Conservation (phyloP, 2,113 vertebrate species). For the Pardalotus punctatus region DNA sequence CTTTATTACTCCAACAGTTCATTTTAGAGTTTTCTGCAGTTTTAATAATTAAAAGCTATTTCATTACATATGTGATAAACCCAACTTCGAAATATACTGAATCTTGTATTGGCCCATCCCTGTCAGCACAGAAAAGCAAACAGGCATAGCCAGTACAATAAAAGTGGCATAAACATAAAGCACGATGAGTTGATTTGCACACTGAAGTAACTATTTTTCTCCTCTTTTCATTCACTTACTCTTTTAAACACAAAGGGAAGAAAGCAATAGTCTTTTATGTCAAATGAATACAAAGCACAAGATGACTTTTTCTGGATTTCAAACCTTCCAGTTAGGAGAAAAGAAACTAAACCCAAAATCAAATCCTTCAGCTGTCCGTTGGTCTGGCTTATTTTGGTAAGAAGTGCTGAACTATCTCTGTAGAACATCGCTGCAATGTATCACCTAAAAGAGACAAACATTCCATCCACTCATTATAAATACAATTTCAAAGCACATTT, state of each 20-base stretch:
- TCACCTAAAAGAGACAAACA: neutral
- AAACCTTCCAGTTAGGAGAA: neutral
- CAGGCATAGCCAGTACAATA: neutral
- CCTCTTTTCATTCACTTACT: neutral
- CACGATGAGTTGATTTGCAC: neutral
- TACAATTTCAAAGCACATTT: neutral
- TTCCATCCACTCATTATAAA: neutral
- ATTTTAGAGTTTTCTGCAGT: neutral
- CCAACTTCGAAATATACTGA: neutral
- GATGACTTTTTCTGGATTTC: neutral
- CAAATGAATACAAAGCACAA: neutral
- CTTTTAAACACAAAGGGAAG: neutral
- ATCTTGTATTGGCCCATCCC: neutral
- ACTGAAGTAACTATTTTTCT: neutral
- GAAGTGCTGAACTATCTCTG: neutral
- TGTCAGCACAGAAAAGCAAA: neutral
- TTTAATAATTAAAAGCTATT: neutral
- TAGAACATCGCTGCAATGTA: neutral
- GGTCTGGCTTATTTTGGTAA: neutral
- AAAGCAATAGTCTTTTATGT: neutral
- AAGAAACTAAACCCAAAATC: neutral
- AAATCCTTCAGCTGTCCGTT: neutral
- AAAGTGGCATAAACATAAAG: neutral
- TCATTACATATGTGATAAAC: neutral
- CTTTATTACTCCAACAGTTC: neutral